Evolutionary conservation across 2,797 vertebrate species (phyloP).

Genomic region (Anguilla megastoma): DNA sequence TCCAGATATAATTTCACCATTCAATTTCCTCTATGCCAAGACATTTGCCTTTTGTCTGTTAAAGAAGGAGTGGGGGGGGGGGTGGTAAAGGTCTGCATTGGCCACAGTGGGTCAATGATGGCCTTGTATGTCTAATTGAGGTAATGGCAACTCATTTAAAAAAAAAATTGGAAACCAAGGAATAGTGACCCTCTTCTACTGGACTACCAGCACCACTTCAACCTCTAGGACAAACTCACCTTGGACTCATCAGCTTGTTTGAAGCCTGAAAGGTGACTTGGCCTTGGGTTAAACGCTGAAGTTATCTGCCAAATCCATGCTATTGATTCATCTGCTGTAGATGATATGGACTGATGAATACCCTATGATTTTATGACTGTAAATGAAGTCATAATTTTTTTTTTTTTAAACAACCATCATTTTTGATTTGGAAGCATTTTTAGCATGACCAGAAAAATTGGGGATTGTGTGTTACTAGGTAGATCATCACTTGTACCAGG

Average conservation of each 20-base stretch:
- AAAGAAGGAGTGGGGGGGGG: neutral
- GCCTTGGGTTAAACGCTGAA: neutral
- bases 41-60: neutral
- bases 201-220: neutral
- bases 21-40: neutral
- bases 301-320: neutral
- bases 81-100: neutral
- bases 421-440: neutral
- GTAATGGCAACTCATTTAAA: neutral
- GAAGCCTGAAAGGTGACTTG: neutral
- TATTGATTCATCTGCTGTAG: neutral
- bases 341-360: neutral
- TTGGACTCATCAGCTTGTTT: neutral
- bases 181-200: neutral
- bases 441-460: neutral
- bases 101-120: neutral
- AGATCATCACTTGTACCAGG: neutral
- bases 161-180: neutral
- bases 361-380: neutral
- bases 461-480: neutral
- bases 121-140: neutral
- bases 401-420: neutral
- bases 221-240: neutral
- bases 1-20: neutral
- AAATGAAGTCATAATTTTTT: neutral